A percentile compares a stretch with the other conserved stretches of the same genome.
Evolutionary conservation across 2,113 vertebrate species (phyloP).

Genomic region (Sakesphorus luctuosus): DNA sequence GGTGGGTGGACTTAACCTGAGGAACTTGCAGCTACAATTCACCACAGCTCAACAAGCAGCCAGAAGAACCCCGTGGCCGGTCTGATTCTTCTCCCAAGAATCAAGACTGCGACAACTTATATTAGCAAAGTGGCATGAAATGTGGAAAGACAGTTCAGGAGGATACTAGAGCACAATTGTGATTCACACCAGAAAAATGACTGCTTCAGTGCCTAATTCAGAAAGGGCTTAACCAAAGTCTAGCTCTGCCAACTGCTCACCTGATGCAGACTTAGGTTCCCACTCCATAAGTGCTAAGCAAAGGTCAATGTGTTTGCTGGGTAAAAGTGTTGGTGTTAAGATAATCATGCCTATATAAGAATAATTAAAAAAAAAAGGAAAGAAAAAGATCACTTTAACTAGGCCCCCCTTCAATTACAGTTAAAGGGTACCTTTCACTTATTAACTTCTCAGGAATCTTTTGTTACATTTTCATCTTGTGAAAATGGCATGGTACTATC

Average conservation of each 20-base stretch:
- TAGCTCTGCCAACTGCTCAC: neutral
- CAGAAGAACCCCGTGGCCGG: no score
- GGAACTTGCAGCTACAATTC: no score
- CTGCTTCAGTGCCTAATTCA: neutral
- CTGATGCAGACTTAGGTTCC: neutral
- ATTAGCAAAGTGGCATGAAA: neutral
- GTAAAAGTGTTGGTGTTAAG: neutral
- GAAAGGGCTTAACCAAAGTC: neutral
- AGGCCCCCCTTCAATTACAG: neutral
- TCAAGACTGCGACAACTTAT: no score
- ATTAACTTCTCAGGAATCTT: neutral
- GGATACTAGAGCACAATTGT: neutral
- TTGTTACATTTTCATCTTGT: neutral
- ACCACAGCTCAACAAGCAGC: no score
- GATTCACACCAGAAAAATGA: neutral
- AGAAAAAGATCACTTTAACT: neutral
- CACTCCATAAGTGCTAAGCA: fast-evolving
- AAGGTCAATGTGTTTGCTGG: fast-evolving
- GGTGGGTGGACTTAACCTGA: no score
- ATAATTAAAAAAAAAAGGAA: neutral
- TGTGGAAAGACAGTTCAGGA: neutral
- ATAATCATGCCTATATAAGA: neutral
- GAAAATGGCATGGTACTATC: neutral
- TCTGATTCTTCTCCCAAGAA: no score
- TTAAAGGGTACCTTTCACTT: neutral